Base-by-base conservation (phyloP, 2,797 vertebrate genomes). In the Aeoliscus strigatus region DNA sequence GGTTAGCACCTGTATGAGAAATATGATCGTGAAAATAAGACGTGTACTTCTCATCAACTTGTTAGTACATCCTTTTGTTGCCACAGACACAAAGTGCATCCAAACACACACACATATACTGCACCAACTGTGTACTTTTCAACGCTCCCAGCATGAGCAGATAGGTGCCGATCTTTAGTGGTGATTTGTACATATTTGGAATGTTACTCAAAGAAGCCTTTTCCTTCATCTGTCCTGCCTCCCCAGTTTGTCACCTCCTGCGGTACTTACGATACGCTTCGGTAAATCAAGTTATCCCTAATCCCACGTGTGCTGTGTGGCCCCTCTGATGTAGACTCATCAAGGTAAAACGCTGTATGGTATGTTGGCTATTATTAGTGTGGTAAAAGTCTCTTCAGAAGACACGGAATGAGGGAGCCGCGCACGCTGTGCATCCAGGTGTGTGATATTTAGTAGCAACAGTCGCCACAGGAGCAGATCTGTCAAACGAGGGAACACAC, bases 371-470 rank as follows among this genome's bases (percentile, higher is more conserved):
- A 65, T 66, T 77, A 77, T 75, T 72, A 77, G 70, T 41, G 49
- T 54, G 38, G 32, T 64, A 68, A 75, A 46, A 26, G 39, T 57
- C 44, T 70, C 48, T 66, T 59, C n/a, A 21, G 42, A 59, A 67
- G 67, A 62, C 30, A 33, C 4, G 8, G 35, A 39, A 55, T 8
- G 55, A 44, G 28, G 39, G 51, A 42, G 52, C 14, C 17, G 64
- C 45, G 16, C 38, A 46, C 30, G 3, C 48, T 67, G 78, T 59
- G 67, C 70, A 74, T 70, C 71, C 79, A 82, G 82, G 79, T 83
- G 79, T 73, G 75, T 58, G 65, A 73, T 72, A 66, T 75, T 77
- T 60, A 70, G 66, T 75, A 70, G 61, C 61, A 49, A 69, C 52
- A 23, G 48, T 50, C n/a, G 52, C 75, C 77, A 58, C 55, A 5